Conservation (phyloP, 1,140 invertebrate genomes). For the Drosophila parabipectinata region DNA sequence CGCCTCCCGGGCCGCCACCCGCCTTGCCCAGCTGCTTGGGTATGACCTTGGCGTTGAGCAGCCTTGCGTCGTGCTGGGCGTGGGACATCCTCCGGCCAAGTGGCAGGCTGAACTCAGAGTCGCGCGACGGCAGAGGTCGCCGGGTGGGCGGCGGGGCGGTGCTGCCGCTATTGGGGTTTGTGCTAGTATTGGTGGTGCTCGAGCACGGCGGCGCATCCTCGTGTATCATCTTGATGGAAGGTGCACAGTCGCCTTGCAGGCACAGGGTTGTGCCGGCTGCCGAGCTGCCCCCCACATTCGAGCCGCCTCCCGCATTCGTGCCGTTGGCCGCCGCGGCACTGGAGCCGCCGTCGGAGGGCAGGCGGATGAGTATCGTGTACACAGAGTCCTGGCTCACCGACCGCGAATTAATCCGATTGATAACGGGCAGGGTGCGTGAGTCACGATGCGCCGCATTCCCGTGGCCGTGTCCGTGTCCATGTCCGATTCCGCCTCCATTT, state of each 20-base stretch:
- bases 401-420: constrained; percentile 83
- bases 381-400: constrained; percentile 90
- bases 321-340: constrained; percentile 82
- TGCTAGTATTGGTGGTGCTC: constrained; percentile 23
- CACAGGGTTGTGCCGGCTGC: constrained; percentile 47
- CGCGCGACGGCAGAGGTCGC: constrained; percentile 70
- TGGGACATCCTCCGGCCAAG: constrained; percentile 89
- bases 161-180: constrained; percentile 13
- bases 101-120: constrained; percentile 79
- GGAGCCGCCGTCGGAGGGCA: constrained; percentile 88
- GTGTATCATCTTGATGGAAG: constrained; percentile 94
- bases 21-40: constrained; percentile 90
- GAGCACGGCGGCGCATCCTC: constrained; percentile 86
- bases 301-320: constrained; percentile 56
- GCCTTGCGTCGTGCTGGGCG: constrained; percentile 91
- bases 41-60: constrained; percentile 93
- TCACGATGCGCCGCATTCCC: constrained; percentile 80
- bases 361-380: constrained; percentile 95
- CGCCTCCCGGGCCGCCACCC: constrained; percentile 50
- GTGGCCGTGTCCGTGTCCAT: constrained; percentile 2
- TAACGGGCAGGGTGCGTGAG: constrained; percentile 85
- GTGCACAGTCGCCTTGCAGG: constrained; percentile 73
- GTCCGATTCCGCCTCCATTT: constrained; percentile 31
- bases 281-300: constrained; percentile 62
- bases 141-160: constrained; percentile 62